Evolutionary conservation across 2,797 vertebrate genomes (phyloP).

Genomic region (Phalloptychus januarius): DNA sequence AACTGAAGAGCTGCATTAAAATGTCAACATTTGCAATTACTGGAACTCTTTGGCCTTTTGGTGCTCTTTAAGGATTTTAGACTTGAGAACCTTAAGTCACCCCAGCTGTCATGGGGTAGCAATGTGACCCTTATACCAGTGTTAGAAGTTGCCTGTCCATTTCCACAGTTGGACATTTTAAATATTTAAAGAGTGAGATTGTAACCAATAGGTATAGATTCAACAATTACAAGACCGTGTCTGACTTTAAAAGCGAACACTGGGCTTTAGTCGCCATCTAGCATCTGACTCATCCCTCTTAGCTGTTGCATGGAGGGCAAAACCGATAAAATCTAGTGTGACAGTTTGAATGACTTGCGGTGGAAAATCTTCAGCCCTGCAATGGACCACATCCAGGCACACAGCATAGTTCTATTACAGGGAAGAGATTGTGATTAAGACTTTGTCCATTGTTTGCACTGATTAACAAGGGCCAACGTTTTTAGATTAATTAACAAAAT

Average conservation of each 20-base stretch:
- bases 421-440: neutral
- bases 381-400: slow-evolving; percentile 1
- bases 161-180: slow-evolving; percentile 68
- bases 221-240: slow-evolving; percentile 40
- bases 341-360: slow-evolving; percentile 47
- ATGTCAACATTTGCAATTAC: neutral
- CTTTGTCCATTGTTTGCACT: slow-evolving; percentile 35
- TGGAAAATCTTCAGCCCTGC: slow-evolving; percentile 64
- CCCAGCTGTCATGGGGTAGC: slow-evolving; percentile 8
- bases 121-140: slow-evolving; percentile 37
- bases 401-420: neutral
- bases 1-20: neutral
- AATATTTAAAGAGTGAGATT: slow-evolving; percentile 68
- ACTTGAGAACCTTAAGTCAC: slow-evolving; percentile 24
- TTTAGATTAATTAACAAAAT: slow-evolving; percentile 78
- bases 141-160: slow-evolving; percentile 33
- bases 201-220: slow-evolving; percentile 60
- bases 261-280: slow-evolving; percentile 39
- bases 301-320: slow-evolving; percentile 40
- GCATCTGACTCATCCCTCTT: slow-evolving; percentile 53
- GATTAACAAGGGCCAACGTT: slow-evolving; percentile 26
- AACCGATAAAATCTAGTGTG: slow-evolving; percentile 58
- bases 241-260: slow-evolving; percentile 47
- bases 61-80: neutral
- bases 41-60: neutral